Base-by-base conservation (phyloP, 2,888 invertebrate species). In the Epistrophe grossulariae region DNA sequence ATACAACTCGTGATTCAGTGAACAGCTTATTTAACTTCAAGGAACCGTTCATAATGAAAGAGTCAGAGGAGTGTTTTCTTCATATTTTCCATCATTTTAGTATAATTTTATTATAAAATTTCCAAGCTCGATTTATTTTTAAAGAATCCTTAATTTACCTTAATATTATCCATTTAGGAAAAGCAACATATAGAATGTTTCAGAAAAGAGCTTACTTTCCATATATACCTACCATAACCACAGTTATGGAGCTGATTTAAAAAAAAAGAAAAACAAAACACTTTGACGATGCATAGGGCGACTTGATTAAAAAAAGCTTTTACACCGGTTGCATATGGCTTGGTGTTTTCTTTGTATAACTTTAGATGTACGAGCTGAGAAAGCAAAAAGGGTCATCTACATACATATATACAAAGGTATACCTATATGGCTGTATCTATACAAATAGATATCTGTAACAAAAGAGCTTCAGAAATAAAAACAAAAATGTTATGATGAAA, bases 231-330 rank as follows among this genome's bases (percentile, higher is more conserved):
- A 40, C 40, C 35, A 43, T 15, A 43, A 43, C 40, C 62, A 43
- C 43, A 62, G 24, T 40, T 40, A 40, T 4, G 24, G 1, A 45
- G 45, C 28, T 64, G 43, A 15, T 24, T 45, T 19, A 13, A 50
- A 68, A 52, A 17, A 50, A 35, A 66, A 19, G n/a, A 52, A 28
- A 28, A 70, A 73, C 68, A 62, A 43, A 55, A 35, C 70, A 45
- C 28, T 74, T 64, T 64, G 68, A 73, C 62, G 79, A 68, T 73
- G 83, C 70, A 79, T 17, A 40, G 38, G 57, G 57, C 55, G 62
- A 62, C 60, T 52, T 80, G 59, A 84, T 84, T 79, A 57, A 79
- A 72, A 72, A 79, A 80, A 80, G 71, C 71, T 79, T 84, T 76
- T 76, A 80, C 66, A 45, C 35, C 38, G n/a, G 45, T 57, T 24